phyloP scores from a whole-genome alignment of 2,113 vertebrate genomes.

The Recurvirostra avosetta region DNA sequence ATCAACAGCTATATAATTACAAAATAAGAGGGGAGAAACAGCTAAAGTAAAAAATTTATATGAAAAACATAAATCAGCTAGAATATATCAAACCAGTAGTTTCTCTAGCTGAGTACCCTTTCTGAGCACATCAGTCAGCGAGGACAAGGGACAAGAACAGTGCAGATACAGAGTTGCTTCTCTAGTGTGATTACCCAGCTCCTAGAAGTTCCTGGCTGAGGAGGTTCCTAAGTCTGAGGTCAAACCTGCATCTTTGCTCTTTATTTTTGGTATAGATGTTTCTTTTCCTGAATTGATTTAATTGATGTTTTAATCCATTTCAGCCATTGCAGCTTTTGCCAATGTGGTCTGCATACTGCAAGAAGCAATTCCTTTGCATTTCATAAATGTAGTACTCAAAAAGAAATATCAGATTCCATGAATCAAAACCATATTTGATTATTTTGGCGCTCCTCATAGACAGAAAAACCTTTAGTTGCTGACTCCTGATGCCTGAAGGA shows the following conservation, averaged over 20 bases:
- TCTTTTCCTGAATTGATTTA: background rate
- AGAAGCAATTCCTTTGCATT: background rate
- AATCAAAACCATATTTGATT: background rate
- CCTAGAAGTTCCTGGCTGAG: background rate
- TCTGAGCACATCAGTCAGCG: background rate
- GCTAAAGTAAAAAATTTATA: background rate
- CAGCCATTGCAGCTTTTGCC: background rate
- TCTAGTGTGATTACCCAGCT: background rate
- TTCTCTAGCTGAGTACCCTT: background rate
- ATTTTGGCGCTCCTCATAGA: background rate
- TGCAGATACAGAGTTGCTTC: background rate
- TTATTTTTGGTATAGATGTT: background rate
- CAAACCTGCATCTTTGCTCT: background rate
- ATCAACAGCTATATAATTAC: background rate
- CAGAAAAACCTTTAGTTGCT: background rate
- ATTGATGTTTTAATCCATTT: background rate
- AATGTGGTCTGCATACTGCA: rapidly evolving
- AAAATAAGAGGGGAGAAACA: background rate
- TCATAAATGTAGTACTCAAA: background rate
- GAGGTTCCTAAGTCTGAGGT: background rate
- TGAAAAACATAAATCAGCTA: background rate
- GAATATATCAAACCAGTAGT: background rate
- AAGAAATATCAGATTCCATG: rapidly evolving
- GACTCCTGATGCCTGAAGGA: background rate
- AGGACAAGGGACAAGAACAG: background rate